Conservation (phyloP, 1,140 invertebrate genomes). For the Andricus grossulariae region DNA sequence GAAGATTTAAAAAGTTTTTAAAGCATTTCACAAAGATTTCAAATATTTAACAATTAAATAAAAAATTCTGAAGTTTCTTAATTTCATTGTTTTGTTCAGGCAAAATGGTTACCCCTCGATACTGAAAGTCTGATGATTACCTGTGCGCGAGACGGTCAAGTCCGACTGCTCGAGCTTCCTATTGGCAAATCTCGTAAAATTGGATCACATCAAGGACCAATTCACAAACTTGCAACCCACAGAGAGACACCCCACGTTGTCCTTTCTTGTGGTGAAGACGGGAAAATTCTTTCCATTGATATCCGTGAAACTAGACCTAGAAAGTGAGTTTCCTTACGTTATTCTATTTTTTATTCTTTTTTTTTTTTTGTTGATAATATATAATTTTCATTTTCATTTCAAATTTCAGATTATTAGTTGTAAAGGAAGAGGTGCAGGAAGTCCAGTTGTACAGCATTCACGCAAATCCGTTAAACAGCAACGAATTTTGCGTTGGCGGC, state of each 20-base stretch:
- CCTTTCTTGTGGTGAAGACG: constrained; percentile 93
- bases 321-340: constrained; percentile 74
- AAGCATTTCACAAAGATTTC: too few species aligned
- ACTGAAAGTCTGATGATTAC: constrained; percentile 90
- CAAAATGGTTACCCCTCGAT: constrained; percentile 82
- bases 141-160: constrained; percentile 92
- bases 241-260: constrained; percentile 86
- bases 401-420: constrained; percentile 80
- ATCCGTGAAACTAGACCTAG: constrained; percentile 82
- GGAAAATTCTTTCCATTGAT: constrained; percentile 87
- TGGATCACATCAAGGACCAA: constrained; percentile 83
- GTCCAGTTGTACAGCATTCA: constrained; percentile 91
- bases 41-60: too few species aligned
- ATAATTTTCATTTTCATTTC: constrained; percentile 37
- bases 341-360: neutral
- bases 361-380: neutral
- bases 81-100: constrained; percentile 64
- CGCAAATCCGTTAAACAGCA: constrained; percentile 85
- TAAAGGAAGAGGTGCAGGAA: constrained; percentile 79
- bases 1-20: too few species aligned
- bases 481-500: constrained; percentile 90
- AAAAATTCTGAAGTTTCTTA: too few species aligned
- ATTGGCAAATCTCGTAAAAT: constrained; percentile 79
- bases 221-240: constrained; percentile 87
- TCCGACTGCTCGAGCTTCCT: constrained; percentile 75